phyloP scores from a whole-genome alignment of 1,140 invertebrate genomes.

The Cydia pomonella region DNA sequence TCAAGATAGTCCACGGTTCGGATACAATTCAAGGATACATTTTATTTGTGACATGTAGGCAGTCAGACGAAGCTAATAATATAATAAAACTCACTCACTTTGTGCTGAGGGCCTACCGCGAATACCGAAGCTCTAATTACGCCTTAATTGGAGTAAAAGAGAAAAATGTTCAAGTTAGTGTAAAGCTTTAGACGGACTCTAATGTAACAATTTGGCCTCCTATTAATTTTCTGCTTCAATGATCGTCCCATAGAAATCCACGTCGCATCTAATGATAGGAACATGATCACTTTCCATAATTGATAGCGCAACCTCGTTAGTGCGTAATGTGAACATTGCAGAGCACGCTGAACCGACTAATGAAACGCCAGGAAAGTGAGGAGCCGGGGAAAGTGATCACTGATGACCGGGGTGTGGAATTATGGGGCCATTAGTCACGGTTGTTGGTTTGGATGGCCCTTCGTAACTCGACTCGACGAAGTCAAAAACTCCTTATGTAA shows the following conservation, averaged over 20 bases:
- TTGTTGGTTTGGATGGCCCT: background rate
- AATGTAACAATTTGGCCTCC: background rate
- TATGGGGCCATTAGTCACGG: background rate
- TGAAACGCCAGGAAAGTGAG: background rate
- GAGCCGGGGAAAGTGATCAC: background rate
- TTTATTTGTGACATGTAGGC: no score
- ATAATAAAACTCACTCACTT: no score
- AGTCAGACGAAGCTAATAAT: no score
- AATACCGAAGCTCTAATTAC: no score
- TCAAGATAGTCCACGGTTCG: no score
- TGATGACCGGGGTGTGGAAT: background rate
- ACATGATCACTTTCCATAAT: conserved; percentile 12
- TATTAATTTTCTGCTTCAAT: conserved; percentile 1
- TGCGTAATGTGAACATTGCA: background rate
- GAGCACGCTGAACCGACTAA: conserved; percentile 7
- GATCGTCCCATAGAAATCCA: background rate
- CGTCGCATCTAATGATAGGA: conserved; percentile 3
- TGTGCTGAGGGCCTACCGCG: no score
- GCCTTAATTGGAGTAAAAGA: no score
- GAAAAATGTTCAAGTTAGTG: no score
- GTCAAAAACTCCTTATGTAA: no score
- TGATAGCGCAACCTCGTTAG: conserved; percentile 2
- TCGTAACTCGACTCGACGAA: background rate
- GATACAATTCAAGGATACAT: no score
- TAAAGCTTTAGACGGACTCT: no score